phyloP scores from a whole-genome alignment of 2,888 invertebrate species.

The Trachelus iudaicus region DNA sequence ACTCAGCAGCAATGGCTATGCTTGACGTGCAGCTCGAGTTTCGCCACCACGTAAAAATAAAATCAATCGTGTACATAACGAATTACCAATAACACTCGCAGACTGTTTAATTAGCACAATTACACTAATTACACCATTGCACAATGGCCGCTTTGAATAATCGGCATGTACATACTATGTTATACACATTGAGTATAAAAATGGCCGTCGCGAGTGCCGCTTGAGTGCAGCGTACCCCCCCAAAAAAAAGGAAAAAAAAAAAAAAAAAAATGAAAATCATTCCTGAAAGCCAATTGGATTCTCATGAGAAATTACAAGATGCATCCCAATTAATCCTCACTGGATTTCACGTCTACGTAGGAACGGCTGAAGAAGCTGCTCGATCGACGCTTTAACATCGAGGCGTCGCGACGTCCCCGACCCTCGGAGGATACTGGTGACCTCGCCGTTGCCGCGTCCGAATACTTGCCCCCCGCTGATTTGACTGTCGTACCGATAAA shows the following conservation, averaged over 20 bases:
- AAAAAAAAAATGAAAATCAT: neutral
- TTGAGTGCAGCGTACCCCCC: neutral
- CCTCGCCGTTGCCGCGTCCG: conserved; percentile 39
- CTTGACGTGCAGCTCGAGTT: neutral
- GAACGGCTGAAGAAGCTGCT: conserved; percentile 34
- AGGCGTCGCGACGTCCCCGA: conserved; percentile 34
- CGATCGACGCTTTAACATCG: conserved; percentile 27
- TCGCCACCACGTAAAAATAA: neutral
- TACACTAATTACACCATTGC: neutral
- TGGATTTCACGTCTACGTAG: conserved; percentile 25
- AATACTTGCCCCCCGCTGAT: conserved; percentile 33
- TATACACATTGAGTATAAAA: neutral
- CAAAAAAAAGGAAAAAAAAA: neutral
- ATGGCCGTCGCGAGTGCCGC: neutral
- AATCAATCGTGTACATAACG: neutral
- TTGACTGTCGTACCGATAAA: conserved; percentile 31
- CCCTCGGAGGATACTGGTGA: conserved; percentile 30
- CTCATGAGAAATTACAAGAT: conserved; percentile 1
- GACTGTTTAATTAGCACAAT: neutral
- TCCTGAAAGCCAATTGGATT: conserved; percentile 34
- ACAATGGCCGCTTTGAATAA: neutral
- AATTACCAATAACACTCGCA: neutral
- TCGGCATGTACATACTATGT: neutral
- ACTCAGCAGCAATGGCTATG: neutral
- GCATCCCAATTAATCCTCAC: neutral